These are phyloP conservation scores for Anagyrus pseudococci DNA, from an alignment of 2,888 invertebrate species.

Conservation along the genomic window DNA sequence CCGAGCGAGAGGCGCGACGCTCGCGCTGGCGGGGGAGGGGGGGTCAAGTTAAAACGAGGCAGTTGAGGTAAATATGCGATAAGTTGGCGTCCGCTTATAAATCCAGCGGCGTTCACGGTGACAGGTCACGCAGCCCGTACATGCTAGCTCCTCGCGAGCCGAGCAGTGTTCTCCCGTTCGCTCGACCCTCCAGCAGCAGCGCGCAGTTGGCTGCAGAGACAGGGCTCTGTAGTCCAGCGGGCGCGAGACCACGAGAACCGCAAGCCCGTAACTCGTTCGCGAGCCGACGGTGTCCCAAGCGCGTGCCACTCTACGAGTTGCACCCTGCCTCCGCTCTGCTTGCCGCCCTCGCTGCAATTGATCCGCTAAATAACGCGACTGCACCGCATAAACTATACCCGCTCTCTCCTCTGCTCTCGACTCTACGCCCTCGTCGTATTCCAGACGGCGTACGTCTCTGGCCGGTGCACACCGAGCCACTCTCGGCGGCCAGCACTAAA, in stretches of 20 bases:
- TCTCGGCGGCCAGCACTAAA: no score
- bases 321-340: no score
- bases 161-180: no score
- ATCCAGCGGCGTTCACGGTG: slow-evolving; percentile 57
- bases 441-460: no score
- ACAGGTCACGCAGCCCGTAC: slow-evolving; percentile 63
- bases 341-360: slow-evolving; percentile 28
- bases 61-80: slow-evolving; percentile 60
- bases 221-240: no score
- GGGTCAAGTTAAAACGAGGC: slow-evolving; percentile 15
- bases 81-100: slow-evolving; percentile 61
- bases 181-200: background rate
- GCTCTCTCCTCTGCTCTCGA: no score
- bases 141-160: slow-evolving; percentile 27
- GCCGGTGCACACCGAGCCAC: no score
- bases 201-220: background rate
- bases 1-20: background rate
- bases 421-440: no score
- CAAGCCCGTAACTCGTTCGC: no score
- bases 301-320: no score
- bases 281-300: no score
- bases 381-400: slow-evolving; percentile 8
- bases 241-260: no score
- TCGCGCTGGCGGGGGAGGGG: background rate
- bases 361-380: slow-evolving; percentile 34